Evolutionary conservation across 1,140 invertebrate genomes (phyloP).

Genomic region (Microplitis demolitor): DNA sequence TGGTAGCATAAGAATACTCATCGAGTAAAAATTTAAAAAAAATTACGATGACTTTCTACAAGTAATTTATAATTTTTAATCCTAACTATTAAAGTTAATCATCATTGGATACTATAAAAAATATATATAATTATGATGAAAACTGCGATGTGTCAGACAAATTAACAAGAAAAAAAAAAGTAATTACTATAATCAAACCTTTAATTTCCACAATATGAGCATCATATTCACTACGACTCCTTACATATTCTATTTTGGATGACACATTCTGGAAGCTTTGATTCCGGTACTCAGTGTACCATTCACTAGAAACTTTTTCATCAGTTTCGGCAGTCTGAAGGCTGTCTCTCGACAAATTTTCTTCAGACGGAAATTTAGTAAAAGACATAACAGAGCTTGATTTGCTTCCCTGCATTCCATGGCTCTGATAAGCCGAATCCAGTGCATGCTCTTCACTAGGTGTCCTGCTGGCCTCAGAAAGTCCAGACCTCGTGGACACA

Average conservation of each 20-base stretch:
- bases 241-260: conserved; percentile 67
- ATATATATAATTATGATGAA: too few relatives aligned
- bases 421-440: conserved; percentile 67
- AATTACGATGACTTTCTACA: too few relatives aligned
- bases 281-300: conserved; percentile 66
- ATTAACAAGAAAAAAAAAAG: not conserved
- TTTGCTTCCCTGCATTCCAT: conserved; percentile 59
- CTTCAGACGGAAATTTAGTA: conserved; percentile 66
- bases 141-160: too few relatives aligned
- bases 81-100: not conserved
- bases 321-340: conserved; percentile 43
- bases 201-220: conserved; percentile 84
- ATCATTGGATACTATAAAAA: not conserved
- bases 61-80: too few relatives aligned
- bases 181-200: conserved; percentile 63
- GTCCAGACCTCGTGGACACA: not conserved
- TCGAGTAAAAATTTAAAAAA: too few relatives aligned
- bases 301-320: conserved; percentile 57
- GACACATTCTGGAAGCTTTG: conserved; percentile 65
- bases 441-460: conserved; percentile 63
- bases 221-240: conserved; percentile 81
- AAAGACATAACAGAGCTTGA: conserved; percentile 61
- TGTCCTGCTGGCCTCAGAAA: conserved; percentile 54
- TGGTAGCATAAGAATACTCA: too few relatives aligned
- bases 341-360: conserved; percentile 53